Evolutionary conservation across 1,140 invertebrate genomes (phyloP), one percentile per base, ranked within the genome.

Genomic region (Adoxophyes honmai): DNA sequence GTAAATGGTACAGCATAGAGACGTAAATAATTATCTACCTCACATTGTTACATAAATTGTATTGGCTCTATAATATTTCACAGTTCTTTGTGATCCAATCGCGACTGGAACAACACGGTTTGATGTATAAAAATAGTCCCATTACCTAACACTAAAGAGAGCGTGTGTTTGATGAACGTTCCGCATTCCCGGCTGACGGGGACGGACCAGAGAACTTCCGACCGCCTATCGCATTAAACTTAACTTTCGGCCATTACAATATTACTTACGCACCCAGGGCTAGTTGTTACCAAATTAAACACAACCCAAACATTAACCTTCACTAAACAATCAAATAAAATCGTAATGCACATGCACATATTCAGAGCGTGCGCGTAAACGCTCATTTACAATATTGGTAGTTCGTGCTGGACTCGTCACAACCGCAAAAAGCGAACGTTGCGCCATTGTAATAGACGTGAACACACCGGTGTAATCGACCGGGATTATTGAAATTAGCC

Each of bases 131-230:
- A 33, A 48, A 48, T 48, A 48, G 42, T 1, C 6, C 42, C 21
- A 48, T 48, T 48, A 28, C 18, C 42, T 18, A 48, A 48, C 42
- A 48, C 18, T 48, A 21, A 48, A 48, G 28, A 48, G 18, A 16
- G 42, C 7, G 42, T 48, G 42, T n/a, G 42, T 48, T 48, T 48
- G 42, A 28, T 13, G n/a, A 48, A 48, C n/a, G 18, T 48, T 48
- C 42, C 21, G 42, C 42, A 48, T 48, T 48, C 42, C 42, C 21
- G 21, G 42, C 18, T 48, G 42, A 48, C 21, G 21, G 21, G 21
- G 21, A 28, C 21, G 6, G 21, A 28, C 21, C 6, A 28, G 21
- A 28, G 6, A 28, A 28, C 21, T 28, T 28, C 21, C 21, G 21
- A 28, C 21, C 21, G 6, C 6, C 21, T 28, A n/a, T n/a, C 21